phyloP scores from a whole-genome alignment of 2,797 vertebrate species.

The Anguilla megastoma region DNA sequence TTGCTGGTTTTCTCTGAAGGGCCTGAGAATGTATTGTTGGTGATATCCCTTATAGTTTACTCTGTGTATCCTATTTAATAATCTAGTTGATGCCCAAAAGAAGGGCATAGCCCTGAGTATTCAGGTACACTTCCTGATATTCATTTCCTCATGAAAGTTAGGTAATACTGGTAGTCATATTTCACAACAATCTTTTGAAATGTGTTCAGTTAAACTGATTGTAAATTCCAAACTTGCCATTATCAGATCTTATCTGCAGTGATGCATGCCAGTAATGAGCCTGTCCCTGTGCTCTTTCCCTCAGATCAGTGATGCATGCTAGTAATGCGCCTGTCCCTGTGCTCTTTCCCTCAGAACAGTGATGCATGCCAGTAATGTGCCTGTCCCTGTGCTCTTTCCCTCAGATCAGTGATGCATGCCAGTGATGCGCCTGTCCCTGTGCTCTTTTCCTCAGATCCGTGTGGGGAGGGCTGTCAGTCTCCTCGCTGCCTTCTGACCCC shows the following conservation, averaged over 20 bases:
- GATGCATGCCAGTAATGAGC: background rate
- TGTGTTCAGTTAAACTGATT: background rate
- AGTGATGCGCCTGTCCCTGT: background rate
- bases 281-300: too few species aligned
- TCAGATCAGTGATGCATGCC: conserved; percentile 59
- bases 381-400: conserved; percentile 39
- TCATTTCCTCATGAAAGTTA: background rate
- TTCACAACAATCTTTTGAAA: background rate
- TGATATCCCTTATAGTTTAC: background rate
- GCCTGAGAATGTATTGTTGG: background rate
- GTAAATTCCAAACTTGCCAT: background rate
- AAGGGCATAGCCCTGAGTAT: background rate
- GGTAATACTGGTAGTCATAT: background rate
- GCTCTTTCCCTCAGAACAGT: too few species aligned
- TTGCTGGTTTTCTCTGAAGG: background rate
- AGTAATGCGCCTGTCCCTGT: too few species aligned
- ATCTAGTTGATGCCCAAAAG: background rate
- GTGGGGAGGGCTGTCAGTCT: conserved; percentile 77
- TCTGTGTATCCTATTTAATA: background rate
- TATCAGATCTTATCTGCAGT: background rate
- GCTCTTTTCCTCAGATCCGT: conserved; percentile 70
- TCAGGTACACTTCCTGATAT: background rate
- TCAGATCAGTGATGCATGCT: too few species aligned
- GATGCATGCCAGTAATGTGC: background rate
- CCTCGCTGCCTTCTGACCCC: conserved; percentile 79